phyloP scores from a whole-genome alignment of 2,113 vertebrate species.

The Neotragus moschatus region DNA sequence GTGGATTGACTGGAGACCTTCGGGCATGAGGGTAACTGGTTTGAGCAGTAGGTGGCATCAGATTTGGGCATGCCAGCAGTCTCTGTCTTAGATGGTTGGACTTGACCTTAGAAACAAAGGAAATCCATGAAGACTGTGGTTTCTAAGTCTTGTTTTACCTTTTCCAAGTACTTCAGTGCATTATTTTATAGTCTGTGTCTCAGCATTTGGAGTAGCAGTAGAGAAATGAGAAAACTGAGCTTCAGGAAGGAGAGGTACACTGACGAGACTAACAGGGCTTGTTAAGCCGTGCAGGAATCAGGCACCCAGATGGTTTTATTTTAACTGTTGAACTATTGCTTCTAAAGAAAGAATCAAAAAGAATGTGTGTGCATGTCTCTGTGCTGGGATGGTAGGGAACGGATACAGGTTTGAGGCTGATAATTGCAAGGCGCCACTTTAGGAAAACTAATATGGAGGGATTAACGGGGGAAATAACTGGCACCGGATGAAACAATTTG shows the following conservation, averaged over 20 bases:
- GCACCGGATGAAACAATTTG: not conserved
- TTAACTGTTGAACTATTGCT: not conserved
- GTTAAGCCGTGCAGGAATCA: too few species aligned
- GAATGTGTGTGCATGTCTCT: not conserved
- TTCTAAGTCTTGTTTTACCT: not conserved
- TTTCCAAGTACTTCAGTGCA: not conserved
- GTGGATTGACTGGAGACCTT: not conserved
- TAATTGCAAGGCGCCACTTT: not conserved
- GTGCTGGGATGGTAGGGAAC: not conserved
- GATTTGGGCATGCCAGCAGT: not conserved
- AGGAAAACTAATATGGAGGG: constrained; percentile 3
- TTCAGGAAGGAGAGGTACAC: too few species aligned
- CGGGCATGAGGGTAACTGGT: not conserved
- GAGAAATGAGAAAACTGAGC: not conserved
- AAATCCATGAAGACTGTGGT: not conserved
- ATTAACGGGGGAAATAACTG: not conserved
- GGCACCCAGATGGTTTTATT: not conserved
- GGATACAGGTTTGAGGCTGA: not conserved
- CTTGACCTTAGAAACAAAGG: not conserved
- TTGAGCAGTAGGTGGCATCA: not conserved
- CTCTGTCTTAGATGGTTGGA: not conserved
- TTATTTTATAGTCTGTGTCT: not conserved
- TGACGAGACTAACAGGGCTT: too few species aligned
- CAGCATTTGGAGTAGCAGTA: not conserved
- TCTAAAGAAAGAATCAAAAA: constrained; percentile 1